Evolutionary conservation across 2,797 vertebrate genomes (phyloP).

Genomic region (Graptemys geographica): DNA sequence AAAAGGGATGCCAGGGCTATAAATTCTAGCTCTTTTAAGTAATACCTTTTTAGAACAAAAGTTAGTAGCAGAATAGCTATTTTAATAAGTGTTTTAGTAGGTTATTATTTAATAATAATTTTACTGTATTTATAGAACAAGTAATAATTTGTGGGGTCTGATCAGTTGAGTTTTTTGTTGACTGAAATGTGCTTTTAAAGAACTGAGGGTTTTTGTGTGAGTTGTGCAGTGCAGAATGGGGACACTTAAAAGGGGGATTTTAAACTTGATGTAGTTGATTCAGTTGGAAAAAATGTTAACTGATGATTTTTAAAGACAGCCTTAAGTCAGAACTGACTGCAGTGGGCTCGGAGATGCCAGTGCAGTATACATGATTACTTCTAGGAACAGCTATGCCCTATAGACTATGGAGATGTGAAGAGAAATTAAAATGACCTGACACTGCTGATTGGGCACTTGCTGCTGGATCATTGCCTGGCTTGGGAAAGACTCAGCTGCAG

Average conservation of each 20-base stretch:
- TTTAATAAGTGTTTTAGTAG: neutral
- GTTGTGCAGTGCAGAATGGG: constrained; percentile 5
- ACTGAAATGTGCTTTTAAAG: neutral
- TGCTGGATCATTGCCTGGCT: constrained; percentile 48
- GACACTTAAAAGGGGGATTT: neutral
- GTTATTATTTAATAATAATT: neutral
- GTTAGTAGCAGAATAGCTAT: neutral
- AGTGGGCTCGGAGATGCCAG: constrained; percentile 22
- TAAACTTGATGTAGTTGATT: constrained; percentile 54
- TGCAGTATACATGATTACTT: constrained; percentile 50
- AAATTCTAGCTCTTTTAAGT: neutral
- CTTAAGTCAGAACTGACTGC: constrained; percentile 55
- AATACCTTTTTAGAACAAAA: neutral
- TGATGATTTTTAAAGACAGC: constrained; percentile 64
- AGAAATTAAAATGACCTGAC: constrained; percentile 66
- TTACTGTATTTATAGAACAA: neutral
- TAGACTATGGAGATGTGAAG: constrained; percentile 51
- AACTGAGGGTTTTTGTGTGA: neutral
- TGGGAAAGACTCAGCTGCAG: constrained; percentile 65
- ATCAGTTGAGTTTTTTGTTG: neutral
- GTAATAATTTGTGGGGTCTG: fast-evolving
- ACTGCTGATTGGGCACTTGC: constrained; percentile 58
- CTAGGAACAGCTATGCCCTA: constrained; percentile 59
- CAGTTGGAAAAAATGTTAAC: constrained; percentile 65
- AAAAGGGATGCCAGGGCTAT: neutral